Evolutionary conservation across 2,113 vertebrate species (phyloP), one percentile per base, ranked within the genome.

Genomic region (Hystrix cristata): DNA sequence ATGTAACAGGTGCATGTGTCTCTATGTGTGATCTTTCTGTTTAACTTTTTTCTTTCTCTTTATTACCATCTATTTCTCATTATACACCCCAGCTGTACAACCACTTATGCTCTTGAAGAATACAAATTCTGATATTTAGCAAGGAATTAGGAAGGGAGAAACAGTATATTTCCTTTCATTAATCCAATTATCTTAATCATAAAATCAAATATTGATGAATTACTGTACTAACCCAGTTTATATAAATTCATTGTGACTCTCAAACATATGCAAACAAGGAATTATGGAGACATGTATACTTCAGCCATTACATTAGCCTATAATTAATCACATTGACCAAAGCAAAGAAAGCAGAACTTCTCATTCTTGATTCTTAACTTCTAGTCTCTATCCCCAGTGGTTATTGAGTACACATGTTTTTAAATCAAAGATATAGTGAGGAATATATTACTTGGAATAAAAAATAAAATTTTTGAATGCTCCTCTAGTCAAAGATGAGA

Each of bases 201-300:
- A 92, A 96, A 87, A 55, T 69, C 62, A 96, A 97, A 97, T 92
- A 95, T 74, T 97, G 71, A 90, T 16, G 69, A 43, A 82, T 82
- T 72, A n/a, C 1, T 85, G 91, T 87, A 84, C 72, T 95, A 90
- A 87, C 15, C n/a, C 19, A 96, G 46, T 79, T 88, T 57, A 90
- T 67, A 71, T 1, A 92, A 78, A 85, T 71, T 12, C 55, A 25
- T 71, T 67, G 74, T 94, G 57, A 74, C 43, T 90, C 71, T 82
- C 80, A 57, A 82, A 95, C 31, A 87, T 29, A 76, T 13, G 87
- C 59, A 86, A 93, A 93, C 18, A 81, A 89, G 14, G 48, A 93
- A 83, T 91, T 79, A 74, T 2, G 11, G 76, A 96, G 34, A 74
- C 23, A 81, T 69, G 27, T 21, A 55, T 51, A 25, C 48, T 59